Evolutionary conservation across 2,888 invertebrate species (phyloP).

Genomic region (Ormyrus nitidulus): DNA sequence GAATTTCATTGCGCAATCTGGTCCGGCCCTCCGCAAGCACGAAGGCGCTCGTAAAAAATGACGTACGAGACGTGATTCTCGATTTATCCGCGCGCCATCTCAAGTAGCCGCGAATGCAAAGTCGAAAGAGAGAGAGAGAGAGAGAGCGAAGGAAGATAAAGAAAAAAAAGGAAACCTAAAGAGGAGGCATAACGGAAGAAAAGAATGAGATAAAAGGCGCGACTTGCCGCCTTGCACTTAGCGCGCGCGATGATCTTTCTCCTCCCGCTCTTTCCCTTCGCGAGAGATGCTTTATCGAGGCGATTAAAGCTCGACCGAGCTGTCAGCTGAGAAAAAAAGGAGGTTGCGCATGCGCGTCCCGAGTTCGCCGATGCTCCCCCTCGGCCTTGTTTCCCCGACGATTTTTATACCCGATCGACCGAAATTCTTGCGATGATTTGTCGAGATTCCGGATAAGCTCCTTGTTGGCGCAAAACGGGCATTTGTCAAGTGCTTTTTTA

Average conservation of each 20-base stretch:
- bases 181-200: slow-evolving; percentile 17
- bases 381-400: neutral
- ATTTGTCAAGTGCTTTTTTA: too few species aligned
- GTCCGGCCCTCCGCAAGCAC: neutral
- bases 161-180: neutral
- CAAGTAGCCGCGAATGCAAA: slow-evolving; percentile 29
- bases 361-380: neutral
- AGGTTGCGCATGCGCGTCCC: neutral
- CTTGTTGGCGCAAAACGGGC: too few species aligned
- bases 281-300: slow-evolving; percentile 38
- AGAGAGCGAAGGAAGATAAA: neutral
- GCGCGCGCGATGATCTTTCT: slow-evolving; percentile 14
- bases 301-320: slow-evolving; percentile 34
- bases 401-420: slow-evolving; percentile 11
- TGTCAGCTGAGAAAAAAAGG: slow-evolving; percentile 39
- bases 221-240: slow-evolving; percentile 41
- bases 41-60: slow-evolving; percentile 19
- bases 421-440: neutral
- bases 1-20: slow-evolving; percentile 9
- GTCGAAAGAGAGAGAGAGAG: neutral
- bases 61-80: slow-evolving; percentile 1
- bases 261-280: neutral
- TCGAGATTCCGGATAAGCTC: too few species aligned
- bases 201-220: slow-evolving; percentile 41
- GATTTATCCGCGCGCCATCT: slow-evolving; percentile 33